Conservation (phyloP, 1,140 invertebrate species). For the Colletes gigas region DNA sequence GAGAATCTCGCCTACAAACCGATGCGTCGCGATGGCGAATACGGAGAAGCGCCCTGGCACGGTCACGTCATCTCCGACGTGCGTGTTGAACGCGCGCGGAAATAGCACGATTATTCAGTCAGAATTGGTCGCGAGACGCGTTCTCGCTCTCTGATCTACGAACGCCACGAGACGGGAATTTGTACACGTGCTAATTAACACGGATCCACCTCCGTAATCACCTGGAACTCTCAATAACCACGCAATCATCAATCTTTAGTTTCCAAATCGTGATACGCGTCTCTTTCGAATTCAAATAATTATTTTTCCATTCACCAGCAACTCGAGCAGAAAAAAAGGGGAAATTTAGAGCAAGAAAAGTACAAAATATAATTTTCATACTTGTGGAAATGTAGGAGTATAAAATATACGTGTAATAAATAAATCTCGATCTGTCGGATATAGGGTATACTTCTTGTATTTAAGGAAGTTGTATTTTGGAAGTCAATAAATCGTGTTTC, state of each 20-base stretch:
- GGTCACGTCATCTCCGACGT: conserved; percentile 33
- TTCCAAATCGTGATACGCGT: too few species aligned
- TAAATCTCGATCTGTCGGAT: too few species aligned
- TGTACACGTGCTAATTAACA: conserved; percentile 21
- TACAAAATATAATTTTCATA: too few species aligned
- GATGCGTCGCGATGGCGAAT: conserved; percentile 14
- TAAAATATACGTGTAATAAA: too few species aligned
- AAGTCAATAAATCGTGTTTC: too few species aligned
- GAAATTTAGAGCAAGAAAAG: too few species aligned
- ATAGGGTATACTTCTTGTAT: too few species aligned
- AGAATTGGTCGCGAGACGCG: conserved; percentile 25
- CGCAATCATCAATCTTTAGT: not conserved
- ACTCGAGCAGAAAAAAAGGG: too few species aligned
- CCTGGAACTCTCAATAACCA: not conserved
- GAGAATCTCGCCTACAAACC: conserved; percentile 19
- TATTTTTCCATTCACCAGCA: too few species aligned
- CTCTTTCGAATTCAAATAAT: too few species aligned
- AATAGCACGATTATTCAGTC: conserved; percentile 34
- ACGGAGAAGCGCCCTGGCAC: conserved; percentile 6
- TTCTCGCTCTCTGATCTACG: not conserved
- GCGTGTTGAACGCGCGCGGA: conserved; percentile 23
- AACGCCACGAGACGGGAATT: conserved; percentile 2
- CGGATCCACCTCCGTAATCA: not conserved
- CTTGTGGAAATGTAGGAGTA: too few species aligned
- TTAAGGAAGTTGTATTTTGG: too few species aligned